Percentiles rank a stretch among this genome's conserved stretches.
These are phyloP conservation scores for Patiria pectinifera DNA, from an alignment of 53 echinoderm and acorn worm species.

Conservation along the genomic window DNA sequence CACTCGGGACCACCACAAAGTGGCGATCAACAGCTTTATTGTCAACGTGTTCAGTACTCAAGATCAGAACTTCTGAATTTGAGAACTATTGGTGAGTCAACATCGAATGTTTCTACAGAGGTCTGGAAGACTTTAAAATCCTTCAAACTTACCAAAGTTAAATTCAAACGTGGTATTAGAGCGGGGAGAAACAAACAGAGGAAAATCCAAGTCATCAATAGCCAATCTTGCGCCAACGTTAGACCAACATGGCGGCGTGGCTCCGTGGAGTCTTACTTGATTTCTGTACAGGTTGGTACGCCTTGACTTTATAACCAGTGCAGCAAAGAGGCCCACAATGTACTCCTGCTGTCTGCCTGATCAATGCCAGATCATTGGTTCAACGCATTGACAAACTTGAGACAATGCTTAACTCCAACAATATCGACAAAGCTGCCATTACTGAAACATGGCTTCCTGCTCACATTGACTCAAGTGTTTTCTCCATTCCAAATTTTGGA, in stretches of 20 bases:
- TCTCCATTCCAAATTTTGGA: not conserved
- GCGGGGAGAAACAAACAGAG: not conserved
- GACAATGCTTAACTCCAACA: not conserved
- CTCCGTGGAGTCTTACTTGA: not conserved
- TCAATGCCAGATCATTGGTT: constrained; percentile 19
- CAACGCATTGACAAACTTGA: not conserved
- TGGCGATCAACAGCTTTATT: not conserved
- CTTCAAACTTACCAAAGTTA: not conserved
- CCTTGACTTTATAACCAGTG: not conserved
- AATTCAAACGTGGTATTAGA: not conserved
- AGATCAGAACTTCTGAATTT: not conserved
- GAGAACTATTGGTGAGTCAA: not conserved
- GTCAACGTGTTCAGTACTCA: not conserved
- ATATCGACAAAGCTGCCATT: constrained; percentile 12
- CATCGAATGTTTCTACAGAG: not conserved
- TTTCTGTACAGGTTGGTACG: not conserved
- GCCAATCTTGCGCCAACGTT: not conserved
- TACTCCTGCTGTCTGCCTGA: constrained; percentile 9
- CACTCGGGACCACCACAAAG: not conserved
- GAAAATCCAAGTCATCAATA: not conserved
- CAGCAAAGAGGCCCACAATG: too few species aligned
- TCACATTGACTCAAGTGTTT: constrained; percentile 1
- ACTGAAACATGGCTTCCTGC: constrained; percentile 27
- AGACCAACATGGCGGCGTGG: not conserved
- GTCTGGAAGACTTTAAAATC: constrained; percentile 14